Base-by-base conservation (phyloP, 2,113 vertebrate genomes). In the Pao palembangensis region DNA sequence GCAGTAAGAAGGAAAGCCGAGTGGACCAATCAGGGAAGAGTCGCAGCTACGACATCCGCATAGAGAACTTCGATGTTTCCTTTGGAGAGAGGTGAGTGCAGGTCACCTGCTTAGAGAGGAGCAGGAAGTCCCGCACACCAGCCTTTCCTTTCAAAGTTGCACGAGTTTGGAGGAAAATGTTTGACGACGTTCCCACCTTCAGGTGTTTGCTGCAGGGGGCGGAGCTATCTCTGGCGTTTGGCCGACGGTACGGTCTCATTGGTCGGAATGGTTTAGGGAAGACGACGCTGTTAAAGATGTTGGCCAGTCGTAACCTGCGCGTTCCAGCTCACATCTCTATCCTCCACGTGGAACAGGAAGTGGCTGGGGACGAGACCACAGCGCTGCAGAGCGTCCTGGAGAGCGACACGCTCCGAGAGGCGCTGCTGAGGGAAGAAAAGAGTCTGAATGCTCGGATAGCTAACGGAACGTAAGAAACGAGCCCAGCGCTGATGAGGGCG, bases 31-130 rank as follows among this genome's bases (percentile, higher is more conserved):
- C 96, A 0, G 96, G 96, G 81, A 98, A 98, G 89, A 99, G 96
- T 79, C 96, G 96, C 61, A 96, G 95, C 0, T 99, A 98, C 0
- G 97, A 99, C 34, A 93, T 99, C 59, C 93, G 95, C 70, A 95
- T 99, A 0, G 96, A 99, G 81, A 99, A 99, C 91, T 99, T 99
- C 8, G 97, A 99, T 0, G 94, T 99, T 58, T 94, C 96, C 38
- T 99, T 98, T 47, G 97, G 97, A 47, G 97, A 99, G 64, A 91
- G 96, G 97, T 95, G 86, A 66, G 57, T 2, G 31, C 15, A 42
- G 54, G 5, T n/a, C 3, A 28, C 17, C 51, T 56, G 41, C 2
- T 14, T 5, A 11, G 23, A 5, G 23, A 2, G 25, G 25, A 28
- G 25, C 25, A 28, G 25, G 25, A 5, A 7, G 25, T 4, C 25